Evolutionary conservation across 1,140 invertebrate genomes (phyloP), one percentile per base, ranked within the genome.

Genomic region (Medauroidea extradentata): DNA sequence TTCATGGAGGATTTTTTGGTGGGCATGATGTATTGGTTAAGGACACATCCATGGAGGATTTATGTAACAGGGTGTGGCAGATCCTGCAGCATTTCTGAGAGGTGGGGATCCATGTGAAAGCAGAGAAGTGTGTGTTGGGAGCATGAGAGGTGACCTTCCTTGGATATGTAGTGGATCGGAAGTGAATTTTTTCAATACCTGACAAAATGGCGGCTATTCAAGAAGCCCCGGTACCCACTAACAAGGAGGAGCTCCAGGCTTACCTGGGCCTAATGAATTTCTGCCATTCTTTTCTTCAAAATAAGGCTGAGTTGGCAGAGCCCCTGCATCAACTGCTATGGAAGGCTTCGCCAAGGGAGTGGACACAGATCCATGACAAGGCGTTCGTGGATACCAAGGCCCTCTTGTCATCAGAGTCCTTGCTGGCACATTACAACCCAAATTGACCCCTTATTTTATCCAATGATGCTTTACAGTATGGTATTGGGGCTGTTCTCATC

Each of bases 401-500:
- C 24, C 19, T 71, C 60, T 39, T 73, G 39, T 54, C 72, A 75
- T n/a, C n/a, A n/a, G n/a, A n/a, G 52, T 48, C 62, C 25, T 65
- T 71, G 18, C 42, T 72, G 39, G 56, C 63, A 29, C 61, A 72
- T 72, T 68, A 75, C 74, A 62, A 69, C 61, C 55, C 75, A 73
- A 56, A 65, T 8, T 60, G 67, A 48, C 60, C 67, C 23, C 52
- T 81, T 5, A 63, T 73, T 13, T 41, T 83, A 24, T 67, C 76
- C 11, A 73, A 73, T 21, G 81, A 83, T 69, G 77, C 78, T 16
- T 76, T 71, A 41, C 58, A 68, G 0, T 73, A 73, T 64, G 80
- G 76, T 9, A 63, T 83, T 3, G 77, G 78, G 0, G 73, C 71
- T 2, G 71, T 80, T 7, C 59, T 83, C 0, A 69, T 70, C 2